Percentiles rank a stretch among this genome's conserved stretches.
Evolutionary conservation across 1,140 invertebrate species (phyloP).

Genomic region (Aphis craccivora): DNA sequence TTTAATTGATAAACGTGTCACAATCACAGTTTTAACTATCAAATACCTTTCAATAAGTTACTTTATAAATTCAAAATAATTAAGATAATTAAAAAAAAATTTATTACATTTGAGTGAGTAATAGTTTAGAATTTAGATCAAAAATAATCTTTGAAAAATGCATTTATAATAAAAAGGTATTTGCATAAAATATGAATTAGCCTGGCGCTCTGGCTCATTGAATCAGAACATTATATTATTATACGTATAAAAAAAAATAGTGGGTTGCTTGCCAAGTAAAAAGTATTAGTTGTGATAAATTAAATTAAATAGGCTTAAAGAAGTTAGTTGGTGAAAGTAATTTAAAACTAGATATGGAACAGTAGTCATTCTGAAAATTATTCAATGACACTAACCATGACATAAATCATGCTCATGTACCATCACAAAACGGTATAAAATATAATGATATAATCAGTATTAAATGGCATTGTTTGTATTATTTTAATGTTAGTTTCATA

Average conservation of each 20-base stretch:
- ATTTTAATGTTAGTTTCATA: not conserved
- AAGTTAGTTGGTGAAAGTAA: slow-evolving; percentile 49
- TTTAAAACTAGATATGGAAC: slow-evolving; percentile 55
- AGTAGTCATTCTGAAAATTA: slow-evolving; percentile 49
- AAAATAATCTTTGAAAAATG: not conserved
- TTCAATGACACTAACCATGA: slow-evolving; percentile 51
- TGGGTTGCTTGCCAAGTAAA: not conserved
- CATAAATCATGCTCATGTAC: slow-evolving; percentile 49
- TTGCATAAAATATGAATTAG: not conserved
- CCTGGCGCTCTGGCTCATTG: slow-evolving; percentile 14
- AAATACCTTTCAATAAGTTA: not conserved
- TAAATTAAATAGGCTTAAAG: slow-evolving; percentile 28
- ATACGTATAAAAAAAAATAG: not conserved
- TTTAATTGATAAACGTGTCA: slow-evolving; percentile 8
- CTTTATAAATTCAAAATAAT: not conserved
- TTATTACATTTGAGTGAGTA: too few species aligned
- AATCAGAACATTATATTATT: slow-evolving; percentile 34
- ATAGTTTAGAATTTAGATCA: not conserved
- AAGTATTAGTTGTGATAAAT: slow-evolving; percentile 46
- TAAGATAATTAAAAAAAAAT: not conserved
- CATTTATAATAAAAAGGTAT: not conserved
- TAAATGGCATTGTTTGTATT: slow-evolving; percentile 34
- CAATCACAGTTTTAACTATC: not conserved
- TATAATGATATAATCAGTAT: slow-evolving; percentile 39
- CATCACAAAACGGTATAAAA: slow-evolving; percentile 44